A percentile compares a stretch with the other conserved stretches of the same genome.
Conservation (phyloP, 2,797 vertebrate species). For the Morelia viridis region DNA sequence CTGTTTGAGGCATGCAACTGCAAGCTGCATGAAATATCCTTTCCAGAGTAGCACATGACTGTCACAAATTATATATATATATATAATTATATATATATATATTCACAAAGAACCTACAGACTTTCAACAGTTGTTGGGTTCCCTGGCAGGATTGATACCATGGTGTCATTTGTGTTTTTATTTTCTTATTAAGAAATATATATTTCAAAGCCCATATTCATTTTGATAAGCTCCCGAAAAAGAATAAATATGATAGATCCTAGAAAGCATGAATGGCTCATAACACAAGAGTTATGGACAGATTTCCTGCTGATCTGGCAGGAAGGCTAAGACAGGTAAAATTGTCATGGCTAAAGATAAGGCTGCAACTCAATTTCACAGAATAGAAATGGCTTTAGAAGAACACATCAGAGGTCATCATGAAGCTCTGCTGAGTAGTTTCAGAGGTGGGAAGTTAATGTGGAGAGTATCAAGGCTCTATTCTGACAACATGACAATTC, state of each 20-base stretch:
- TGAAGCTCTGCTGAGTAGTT: slow-evolving; percentile 1
- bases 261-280: neutral
- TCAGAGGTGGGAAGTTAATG: neutral
- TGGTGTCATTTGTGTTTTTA: neutral
- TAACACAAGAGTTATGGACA: neutral
- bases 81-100: too few species aligned
- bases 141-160: neutral
- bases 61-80: too few species aligned
- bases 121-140: neutral
- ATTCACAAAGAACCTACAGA: neutral
- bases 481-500: neutral
- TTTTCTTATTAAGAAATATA: neutral
- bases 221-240: slow-evolving; percentile 3
- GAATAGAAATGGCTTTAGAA: neutral
- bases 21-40: neutral
- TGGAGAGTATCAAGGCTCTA: neutral
- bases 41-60: neutral
- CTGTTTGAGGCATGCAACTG: neutral
- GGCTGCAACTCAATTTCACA: neutral
- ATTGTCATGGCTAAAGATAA: neutral
- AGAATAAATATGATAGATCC: slow-evolving; percentile 16
- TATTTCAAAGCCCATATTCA: neutral
- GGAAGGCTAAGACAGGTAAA: slow-evolving; percentile 9
- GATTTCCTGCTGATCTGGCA: neutral
- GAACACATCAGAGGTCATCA: neutral